Percentiles rank a stretch among this genome's conserved stretches.
phyloP scores from a whole-genome alignment of 2,888 invertebrate species.

The Chymomyza caudatula region DNA sequence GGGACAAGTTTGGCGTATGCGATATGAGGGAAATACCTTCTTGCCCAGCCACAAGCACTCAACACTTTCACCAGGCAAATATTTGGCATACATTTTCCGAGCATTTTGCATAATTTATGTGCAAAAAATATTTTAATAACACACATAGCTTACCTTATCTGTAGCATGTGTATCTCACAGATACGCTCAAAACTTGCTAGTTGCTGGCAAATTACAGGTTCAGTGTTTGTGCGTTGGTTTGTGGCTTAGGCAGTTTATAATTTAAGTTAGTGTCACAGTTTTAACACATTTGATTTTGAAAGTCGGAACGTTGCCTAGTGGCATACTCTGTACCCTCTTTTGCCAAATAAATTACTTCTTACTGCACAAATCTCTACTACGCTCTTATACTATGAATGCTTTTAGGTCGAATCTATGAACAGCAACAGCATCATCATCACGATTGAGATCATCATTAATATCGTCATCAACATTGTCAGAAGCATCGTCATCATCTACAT shows the following conservation, averaged over 20 bases:
- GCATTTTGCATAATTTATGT: slow-evolving; percentile 61
- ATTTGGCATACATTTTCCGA: slow-evolving; percentile 52
- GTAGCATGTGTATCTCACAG: slow-evolving; percentile 18
- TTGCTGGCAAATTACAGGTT: neutral
- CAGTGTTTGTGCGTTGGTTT: neutral
- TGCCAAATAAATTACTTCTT: too few relatives aligned
- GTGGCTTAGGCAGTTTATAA: slow-evolving; percentile 44
- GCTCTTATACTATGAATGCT: too few relatives aligned
- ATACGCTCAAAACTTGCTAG: slow-evolving; percentile 9
- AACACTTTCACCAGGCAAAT: slow-evolving; percentile 64
- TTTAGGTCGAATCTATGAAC: neutral
- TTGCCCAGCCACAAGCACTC: slow-evolving; percentile 31
- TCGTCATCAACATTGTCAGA: neutral
- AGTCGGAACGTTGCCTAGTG: too few relatives aligned
- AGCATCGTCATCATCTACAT: neutral
- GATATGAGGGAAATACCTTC: neutral
- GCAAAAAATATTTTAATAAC: slow-evolving; percentile 55
- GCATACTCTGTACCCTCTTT: too few relatives aligned
- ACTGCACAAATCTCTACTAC: too few relatives aligned
- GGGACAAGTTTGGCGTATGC: slow-evolving; percentile 27
- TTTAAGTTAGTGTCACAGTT: slow-evolving; percentile 66
- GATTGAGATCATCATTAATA: neutral
- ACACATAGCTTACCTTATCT: slow-evolving; percentile 20
- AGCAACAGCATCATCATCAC: neutral
- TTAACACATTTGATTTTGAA: slow-evolving; percentile 5